Evolutionary conservation across 2,888 invertebrate genomes (phyloP).

Genomic region (Tachina grossa): DNA sequence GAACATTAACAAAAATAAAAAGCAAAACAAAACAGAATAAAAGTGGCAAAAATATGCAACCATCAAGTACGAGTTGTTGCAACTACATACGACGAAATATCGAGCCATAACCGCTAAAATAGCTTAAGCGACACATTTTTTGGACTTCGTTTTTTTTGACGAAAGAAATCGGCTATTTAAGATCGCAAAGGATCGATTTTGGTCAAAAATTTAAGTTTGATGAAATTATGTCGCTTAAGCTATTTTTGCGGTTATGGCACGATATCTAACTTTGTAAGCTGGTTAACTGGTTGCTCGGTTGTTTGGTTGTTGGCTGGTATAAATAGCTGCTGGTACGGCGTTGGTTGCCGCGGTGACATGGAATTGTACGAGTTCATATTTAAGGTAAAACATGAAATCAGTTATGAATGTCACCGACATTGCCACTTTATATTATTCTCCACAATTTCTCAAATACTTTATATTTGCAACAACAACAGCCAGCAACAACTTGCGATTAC

Average conservation of each 20-base stretch:
- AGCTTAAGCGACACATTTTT: no score
- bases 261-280: conserved; percentile 2
- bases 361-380: conserved; percentile 59
- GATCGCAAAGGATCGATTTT: no score
- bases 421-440: conserved; percentile 57
- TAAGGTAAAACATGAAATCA: conserved; percentile 71
- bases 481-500: conserved; percentile 8
- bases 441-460: conserved; percentile 24
- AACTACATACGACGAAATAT: background rate
- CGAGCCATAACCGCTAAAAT: no score
- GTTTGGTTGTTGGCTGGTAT: background rate
- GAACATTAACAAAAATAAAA: conserved; percentile 5
- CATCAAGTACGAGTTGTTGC: conserved; percentile 31
- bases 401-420: conserved; percentile 72
- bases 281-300: background rate
- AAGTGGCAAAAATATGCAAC: conserved; percentile 34
- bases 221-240: no score
- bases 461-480: background rate
- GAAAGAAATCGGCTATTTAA: no score
- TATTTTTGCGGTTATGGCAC: no score
- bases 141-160: no score
- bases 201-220: no score
- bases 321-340: background rate
- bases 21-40: background rate
- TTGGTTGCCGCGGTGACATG: conserved; percentile 37